Evolutionary conservation across 2,797 vertebrate species (phyloP), one percentile per base, ranked within the genome.

Genomic region (Sebastes taczanowskii): DNA sequence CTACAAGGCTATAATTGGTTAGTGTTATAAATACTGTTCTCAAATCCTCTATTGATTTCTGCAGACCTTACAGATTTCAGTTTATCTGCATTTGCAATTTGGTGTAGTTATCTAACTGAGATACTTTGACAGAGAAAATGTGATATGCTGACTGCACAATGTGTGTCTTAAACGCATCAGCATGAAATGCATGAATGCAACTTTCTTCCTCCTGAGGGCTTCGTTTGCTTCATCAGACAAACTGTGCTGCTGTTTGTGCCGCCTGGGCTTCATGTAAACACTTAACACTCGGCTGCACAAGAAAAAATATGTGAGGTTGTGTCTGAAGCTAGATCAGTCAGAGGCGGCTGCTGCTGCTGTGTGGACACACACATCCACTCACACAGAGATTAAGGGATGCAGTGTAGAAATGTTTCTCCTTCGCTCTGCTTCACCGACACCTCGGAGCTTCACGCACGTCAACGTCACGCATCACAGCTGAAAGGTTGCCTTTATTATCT

Each of bases 151-250:
- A 73, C 30, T 58, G 49, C 34, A 58, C 55, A 35, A 1, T 23
- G 35, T 55, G 74, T 78, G 65, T 42, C 66, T 42, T n/a, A 16
- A 68, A 68, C 2, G 23, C 56, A 74, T 77, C 60, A 65, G 63
- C 11, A 46, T 60, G 25, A 78, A 75, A 69, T 55, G 74, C 70
- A n/a, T 80, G 69, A 68, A 61, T 38, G 61, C 69, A 71, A 22
- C 80, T 67, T 67, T 25, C 11, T 65, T 77, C 2, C 76, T 70
- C 63, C 63, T 1, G 32, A 32, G 64, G 80, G 70, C 34, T 67
- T 61, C 23, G 14, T 16, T 35, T 52, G 74, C 2, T 58, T 71
- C 61, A 30, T 35, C 59, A 8, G 34, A 64, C 73, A 32, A n/a
- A 23, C 73, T n/a, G 63, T 16, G 6, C 46, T 14, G 53, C 71